Evolutionary conservation across 2,797 vertebrate species (phyloP), one percentile per base, ranked within the genome.

Genomic region (Mormyrus hasselquistii): DNA sequence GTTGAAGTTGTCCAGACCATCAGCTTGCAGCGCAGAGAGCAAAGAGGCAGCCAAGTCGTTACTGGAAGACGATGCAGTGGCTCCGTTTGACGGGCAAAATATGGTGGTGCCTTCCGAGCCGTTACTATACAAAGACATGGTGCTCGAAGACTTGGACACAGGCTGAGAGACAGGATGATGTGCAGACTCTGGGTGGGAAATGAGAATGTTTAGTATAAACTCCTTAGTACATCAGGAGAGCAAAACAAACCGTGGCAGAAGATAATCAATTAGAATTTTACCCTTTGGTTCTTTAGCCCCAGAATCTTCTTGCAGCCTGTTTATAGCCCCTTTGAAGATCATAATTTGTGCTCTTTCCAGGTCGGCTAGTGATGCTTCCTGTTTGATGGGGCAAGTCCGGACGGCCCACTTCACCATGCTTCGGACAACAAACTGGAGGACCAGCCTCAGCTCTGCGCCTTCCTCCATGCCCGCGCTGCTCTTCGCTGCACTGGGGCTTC

Each of bases 371-470:
- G 94, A 94, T 34, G 95, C 93, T 0, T 92, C 94, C 92, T 96
- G 95, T 91, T 96, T 96, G 91, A 96, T 96, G 29, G 96, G 96
- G 88, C 96, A 97, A 0, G 96, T 94, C 88, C 95, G 92, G 88
- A 97, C 95, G 0, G 96, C 96, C 96, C 96, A 96, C 92, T 96
- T 97, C 91, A 97, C 96, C 96, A 97, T 96, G 93, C 94, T 96
- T 91, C 96, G 95, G 90, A 97, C 95, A 90, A 97, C 93, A 44
- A 96, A 96, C 94, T 97, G 96, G 88, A 96, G 92, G 86, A 96
- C 96, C 2, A 95, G 94, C 41, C 94, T 92, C 89, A 96, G 93
- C 91, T 97, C 96, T 0, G 93, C 90, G 5, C 91, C 94, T 88
- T 96, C 95, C 69, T 96, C 95, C 93, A 92, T 94, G 1, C 90